Conservation (phyloP, 1,140 invertebrate species). For the Diorhabda sublineata region DNA sequence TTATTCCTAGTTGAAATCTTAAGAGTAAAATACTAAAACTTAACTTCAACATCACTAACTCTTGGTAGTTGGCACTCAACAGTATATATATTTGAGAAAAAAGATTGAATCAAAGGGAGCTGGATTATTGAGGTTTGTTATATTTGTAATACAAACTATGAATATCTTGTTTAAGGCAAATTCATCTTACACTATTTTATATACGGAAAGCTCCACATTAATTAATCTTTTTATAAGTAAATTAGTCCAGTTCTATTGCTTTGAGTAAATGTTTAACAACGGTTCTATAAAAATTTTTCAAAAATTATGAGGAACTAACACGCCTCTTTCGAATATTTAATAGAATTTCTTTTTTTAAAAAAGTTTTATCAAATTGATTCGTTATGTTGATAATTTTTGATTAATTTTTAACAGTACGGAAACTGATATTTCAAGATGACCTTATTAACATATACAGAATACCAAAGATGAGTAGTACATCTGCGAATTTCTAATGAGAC, state of each 20-base stretch:
- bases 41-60: slow-evolving; percentile 30
- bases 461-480: too few species aligned
- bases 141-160: background rate
- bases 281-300: slow-evolving; percentile 14
- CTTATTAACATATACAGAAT: too few species aligned
- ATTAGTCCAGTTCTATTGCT: slow-evolving; percentile 32
- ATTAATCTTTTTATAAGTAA: slow-evolving; percentile 18
- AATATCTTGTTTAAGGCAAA: background rate
- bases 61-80: slow-evolving; percentile 46
- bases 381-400: too few species aligned
- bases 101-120: slow-evolving; percentile 20
- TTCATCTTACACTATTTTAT: background rate
- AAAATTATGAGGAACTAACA: slow-evolving; percentile 3
- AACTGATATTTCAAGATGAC: too few species aligned
- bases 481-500: too few species aligned
- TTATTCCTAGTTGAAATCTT: background rate
- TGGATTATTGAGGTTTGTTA: background rate
- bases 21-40: slow-evolving; percentile 32
- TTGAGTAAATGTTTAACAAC: slow-evolving; percentile 20
- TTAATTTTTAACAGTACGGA: too few species aligned
- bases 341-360: too few species aligned
- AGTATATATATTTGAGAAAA: slow-evolving; percentile 23
- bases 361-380: too few species aligned
- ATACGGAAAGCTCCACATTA: too few species aligned
- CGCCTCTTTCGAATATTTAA: too few species aligned